phyloP scores from a whole-genome alignment of 2,797 vertebrate genomes.

The Tauraco hartlaubi region DNA sequence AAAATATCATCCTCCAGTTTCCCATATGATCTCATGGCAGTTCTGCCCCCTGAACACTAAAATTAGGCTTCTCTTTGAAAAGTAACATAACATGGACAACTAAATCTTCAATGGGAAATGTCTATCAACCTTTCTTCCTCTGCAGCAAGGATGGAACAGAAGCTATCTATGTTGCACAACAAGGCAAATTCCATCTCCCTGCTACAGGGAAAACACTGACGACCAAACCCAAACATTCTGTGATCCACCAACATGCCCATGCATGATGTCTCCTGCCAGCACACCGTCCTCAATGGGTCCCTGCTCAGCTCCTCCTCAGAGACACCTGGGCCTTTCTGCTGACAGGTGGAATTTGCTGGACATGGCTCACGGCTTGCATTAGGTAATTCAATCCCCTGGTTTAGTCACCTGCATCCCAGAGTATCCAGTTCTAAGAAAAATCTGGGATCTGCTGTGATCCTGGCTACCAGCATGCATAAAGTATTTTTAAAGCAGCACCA shows the following conservation, averaged over 20 bases:
- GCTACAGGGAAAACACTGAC: not conserved
- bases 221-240: fast-evolving
- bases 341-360: not conserved
- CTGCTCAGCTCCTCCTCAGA: not conserved
- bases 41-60: not conserved
- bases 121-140: not conserved
- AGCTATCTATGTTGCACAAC: not conserved
- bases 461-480: not conserved
- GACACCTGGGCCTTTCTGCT: not conserved
- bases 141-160: not conserved
- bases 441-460: not conserved
- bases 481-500: not conserved
- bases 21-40: not conserved
- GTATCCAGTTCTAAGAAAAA: not conserved
- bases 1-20: not conserved
- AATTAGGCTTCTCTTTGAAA: not conserved
- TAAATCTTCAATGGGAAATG: not conserved
- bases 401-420: not conserved
- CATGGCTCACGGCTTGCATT: not conserved
- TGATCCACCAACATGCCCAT: not conserved
- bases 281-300: fast-evolving
- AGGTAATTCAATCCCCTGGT: not conserved
- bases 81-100: not conserved
- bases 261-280: not conserved
- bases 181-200: not conserved